Evolutionary conservation across 2,888 invertebrate genomes (phyloP).

Genomic region (Priocnemis perturbator): DNA sequence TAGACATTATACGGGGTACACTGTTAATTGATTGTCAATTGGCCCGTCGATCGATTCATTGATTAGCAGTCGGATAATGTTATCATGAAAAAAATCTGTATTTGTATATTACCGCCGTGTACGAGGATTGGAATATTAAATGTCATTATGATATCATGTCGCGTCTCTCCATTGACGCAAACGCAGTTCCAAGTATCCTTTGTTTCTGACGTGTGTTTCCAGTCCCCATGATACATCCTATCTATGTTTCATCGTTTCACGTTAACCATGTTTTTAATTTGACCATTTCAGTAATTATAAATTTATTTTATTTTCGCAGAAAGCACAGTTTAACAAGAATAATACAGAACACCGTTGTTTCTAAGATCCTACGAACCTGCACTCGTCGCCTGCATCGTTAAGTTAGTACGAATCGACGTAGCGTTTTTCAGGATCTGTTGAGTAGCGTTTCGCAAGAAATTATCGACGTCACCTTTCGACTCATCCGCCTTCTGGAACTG

Average conservation of each 20-base stretch:
- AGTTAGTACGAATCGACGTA: slow-evolving; percentile 51
- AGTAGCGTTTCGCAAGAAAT: slow-evolving; percentile 63
- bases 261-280: too few species aligned
- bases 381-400: slow-evolving; percentile 12
- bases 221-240: too few species aligned
- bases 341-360: not conserved
- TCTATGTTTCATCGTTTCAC: too few species aligned
- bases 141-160: slow-evolving; percentile 58
- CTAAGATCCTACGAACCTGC: slow-evolving; percentile 1
- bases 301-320: too few species aligned
- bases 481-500: slow-evolving; percentile 80
- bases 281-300: too few species aligned
- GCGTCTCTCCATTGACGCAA: slow-evolving; percentile 28
- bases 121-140: slow-evolving; percentile 59
- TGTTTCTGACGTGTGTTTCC: slow-evolving; percentile 31
- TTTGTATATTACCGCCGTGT: slow-evolving; percentile 59
- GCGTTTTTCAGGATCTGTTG: slow-evolving; percentile 57
- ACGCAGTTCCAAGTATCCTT: slow-evolving; percentile 25
- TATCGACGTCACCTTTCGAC: slow-evolving; percentile 59
- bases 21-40: slow-evolving; percentile 48
- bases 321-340: too few species aligned
- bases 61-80: slow-evolving; percentile 43
- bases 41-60: slow-evolving; percentile 29
- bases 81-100: slow-evolving; percentile 44
- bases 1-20: slow-evolving; percentile 53